Evolutionary conservation across 2,888 invertebrate genomes (phyloP), one percentile per base, ranked within the genome.

Genomic region (Athalia rosae): DNA sequence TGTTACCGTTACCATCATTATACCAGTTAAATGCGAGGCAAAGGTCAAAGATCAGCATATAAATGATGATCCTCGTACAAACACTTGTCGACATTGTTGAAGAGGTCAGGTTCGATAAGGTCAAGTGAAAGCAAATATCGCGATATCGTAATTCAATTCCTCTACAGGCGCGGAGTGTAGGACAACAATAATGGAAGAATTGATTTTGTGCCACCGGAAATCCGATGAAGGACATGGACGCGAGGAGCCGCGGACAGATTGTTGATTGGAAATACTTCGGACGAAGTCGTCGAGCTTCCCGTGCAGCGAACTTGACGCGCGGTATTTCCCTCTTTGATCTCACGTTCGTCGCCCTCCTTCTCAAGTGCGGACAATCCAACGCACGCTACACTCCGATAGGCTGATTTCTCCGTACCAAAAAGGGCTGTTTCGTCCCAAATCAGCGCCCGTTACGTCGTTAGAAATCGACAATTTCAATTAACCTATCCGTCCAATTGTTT

Each of bases 181-280:
- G 41, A 8, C n/a, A n/a, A 53, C 53, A 53, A 53, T 8, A 11
- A 67, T 50, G 11, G 50, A 53, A 67, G 67, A 53, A 50, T 67
- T 67, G 28, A 28, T 28, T 28, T 28, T 28, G n/a, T 48, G 48
- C 74, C 61, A 62, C 9, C 62, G 62, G 62, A 74, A 62, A 71
- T 71, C 56, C 56, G 71, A 71, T 71, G 43, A 71, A 71, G 50
- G 71, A 58, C 56, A 71, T 45, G 41, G 71, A 58, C 71, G 71
- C 5, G 43, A n/a, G 58, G 50, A 56, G 15, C n/a, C 48, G 71
- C 45, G 56, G 58, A 71, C 71, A 58, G 56, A 43, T 71, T 71
- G 71, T 62, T 74, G 74, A 74, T 74, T 74, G 74, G 74, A 74
- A 74, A 74, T 74, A 74, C 62, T 59, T 61, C 48, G 28, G 5